Evolutionary conservation across 2,888 invertebrate genomes (phyloP), one percentile per base, ranked within the genome.

Genomic region (Neelides folsomi): DNA sequence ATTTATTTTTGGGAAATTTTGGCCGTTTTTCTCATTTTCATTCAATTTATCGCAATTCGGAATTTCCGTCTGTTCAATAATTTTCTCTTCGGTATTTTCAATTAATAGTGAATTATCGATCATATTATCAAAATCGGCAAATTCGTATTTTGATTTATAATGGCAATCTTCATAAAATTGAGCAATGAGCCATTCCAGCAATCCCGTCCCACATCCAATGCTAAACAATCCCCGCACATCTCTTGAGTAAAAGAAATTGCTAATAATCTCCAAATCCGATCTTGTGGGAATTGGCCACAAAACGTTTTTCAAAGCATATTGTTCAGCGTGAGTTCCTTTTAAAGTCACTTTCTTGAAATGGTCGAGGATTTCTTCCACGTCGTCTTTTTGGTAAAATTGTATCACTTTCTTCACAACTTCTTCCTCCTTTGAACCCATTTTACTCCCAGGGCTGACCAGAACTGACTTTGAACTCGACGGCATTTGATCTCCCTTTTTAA

Each of bases 131-230:
- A 27, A 27, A 27, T 3, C 27, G 7, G 27, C 7, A 27, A 27
- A 27, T 27, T 27, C 27, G 7, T 5, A 27, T 27, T 27, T 27
- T 7, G 27, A 3, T 7, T 27, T 27, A 7, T 27, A 27, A 27
- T 27, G 27, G 27, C 27, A 27, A 27, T 27, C 27, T 27, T 27
- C 27, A 7, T 27, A 27, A 27, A 58, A 35, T 58, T 60, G 71
- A 41, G 72, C 71, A 44, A 87, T 71, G 59, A 86, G 77, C 86
- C 86, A 86, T 69, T 87, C 87, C 34, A 87, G 71, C n/a, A 87
- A 71, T 1, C 86, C 86, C 58, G 80, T 80, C 12, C 87, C 86
- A 68, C 86, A 86, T 1, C 86, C 86, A 36, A 87, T 71, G 60
- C 86, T 86, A 51, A 80, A 68, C 38, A 86, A 69, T 20, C 71